Conservation (phyloP, 2,797 vertebrate species). For the Pteropus rufus region DNA sequence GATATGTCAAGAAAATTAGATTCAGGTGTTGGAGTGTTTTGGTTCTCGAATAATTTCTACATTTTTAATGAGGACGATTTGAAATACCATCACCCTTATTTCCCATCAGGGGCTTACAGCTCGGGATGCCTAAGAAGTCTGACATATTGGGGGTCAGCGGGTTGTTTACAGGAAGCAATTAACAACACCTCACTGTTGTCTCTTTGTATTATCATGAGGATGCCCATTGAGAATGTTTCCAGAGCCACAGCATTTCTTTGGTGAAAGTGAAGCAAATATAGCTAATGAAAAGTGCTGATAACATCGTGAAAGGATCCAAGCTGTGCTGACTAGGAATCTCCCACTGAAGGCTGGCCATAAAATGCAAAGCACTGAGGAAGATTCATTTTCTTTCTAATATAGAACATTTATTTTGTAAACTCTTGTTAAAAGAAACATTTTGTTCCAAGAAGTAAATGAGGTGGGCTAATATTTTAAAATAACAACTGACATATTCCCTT, state of each 20-base stretch:
- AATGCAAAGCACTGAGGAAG: conserved; percentile 2
- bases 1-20: conserved; percentile 68
- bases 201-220: background rate
- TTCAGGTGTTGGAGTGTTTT: conserved; percentile 64
- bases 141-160: background rate
- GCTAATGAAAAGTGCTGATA: conserved; percentile 14
- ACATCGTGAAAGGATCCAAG: background rate
- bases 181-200: conserved; percentile 15
- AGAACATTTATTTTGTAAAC: conserved; percentile 44
- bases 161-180: conserved; percentile 33
- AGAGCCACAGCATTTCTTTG: background rate
- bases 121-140: background rate
- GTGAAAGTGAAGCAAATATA: conserved; percentile 13
- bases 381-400: conserved; percentile 11
- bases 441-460: conserved; percentile 26
- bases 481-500: background rate
- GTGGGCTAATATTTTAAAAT: conserved; percentile 36
- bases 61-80: conserved; percentile 58
- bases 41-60: conserved; percentile 62
- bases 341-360: background rate
- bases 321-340: background rate
- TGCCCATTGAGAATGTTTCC: background rate
- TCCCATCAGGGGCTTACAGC: background rate
- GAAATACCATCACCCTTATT: conserved; percentile 30
- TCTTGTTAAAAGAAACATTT: conserved; percentile 21